Evolutionary conservation across 2,888 invertebrate species (phyloP).

Genomic region (Lithosia quadra): DNA sequence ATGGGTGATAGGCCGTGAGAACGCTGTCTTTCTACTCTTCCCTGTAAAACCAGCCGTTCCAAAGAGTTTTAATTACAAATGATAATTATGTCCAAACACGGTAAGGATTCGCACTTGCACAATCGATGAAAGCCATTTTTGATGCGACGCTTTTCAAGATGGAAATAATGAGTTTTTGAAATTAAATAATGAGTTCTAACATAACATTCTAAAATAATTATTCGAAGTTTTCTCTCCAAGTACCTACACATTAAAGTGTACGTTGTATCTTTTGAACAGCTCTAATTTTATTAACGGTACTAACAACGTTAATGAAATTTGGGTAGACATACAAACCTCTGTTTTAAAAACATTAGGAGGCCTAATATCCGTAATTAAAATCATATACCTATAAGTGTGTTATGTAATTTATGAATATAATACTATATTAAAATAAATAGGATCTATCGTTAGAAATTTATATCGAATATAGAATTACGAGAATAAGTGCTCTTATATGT

Average conservation of each 20-base stretch:
- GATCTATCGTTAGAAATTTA: slow-evolving; percentile 4
- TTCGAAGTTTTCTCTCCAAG: not conserved
- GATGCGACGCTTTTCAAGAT: too few relatives aligned
- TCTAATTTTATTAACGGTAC: not conserved
- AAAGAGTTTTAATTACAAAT: too few relatives aligned
- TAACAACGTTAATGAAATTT: not conserved
- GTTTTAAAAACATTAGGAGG: not conserved
- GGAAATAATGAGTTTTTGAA: too few relatives aligned
- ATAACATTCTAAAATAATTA: too few relatives aligned
- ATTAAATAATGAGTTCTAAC: too few relatives aligned
- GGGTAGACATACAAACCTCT: not conserved
- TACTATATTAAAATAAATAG: not conserved
- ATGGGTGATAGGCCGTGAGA: too few relatives aligned
- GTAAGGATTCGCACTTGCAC: too few relatives aligned
- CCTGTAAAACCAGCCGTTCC: too few relatives aligned
- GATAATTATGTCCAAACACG: too few relatives aligned
- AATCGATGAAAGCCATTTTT: too few relatives aligned
- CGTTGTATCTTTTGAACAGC: not conserved
- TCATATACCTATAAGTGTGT: not conserved
- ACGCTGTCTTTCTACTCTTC: too few relatives aligned
- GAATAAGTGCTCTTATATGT: slow-evolving; percentile 17
- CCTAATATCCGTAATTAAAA: not conserved
- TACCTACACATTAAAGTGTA: not conserved
- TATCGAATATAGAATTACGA: slow-evolving; percentile 9
- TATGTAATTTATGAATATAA: not conserved